phyloP scores from a whole-genome alignment of 2,113 vertebrate species.

The Thermophis baileyi region DNA sequence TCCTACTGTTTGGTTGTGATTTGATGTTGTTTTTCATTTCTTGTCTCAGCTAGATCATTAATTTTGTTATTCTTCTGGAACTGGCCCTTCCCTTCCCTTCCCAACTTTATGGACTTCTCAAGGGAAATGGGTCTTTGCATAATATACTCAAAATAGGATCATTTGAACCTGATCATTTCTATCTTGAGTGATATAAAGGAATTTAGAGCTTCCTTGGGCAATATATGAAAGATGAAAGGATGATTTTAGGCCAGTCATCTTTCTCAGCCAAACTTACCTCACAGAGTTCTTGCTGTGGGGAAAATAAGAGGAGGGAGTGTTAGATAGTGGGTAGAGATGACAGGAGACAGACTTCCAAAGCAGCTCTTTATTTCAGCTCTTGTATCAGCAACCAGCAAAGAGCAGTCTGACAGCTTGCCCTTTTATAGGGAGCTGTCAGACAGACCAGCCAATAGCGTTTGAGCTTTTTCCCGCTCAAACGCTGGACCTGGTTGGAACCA shows the following conservation, averaged over 20 bases:
- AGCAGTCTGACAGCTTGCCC: no score
- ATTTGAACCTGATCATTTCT: not conserved
- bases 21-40: not conserved
- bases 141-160: not conserved
- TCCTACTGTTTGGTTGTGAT: not conserved
- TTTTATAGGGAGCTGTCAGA: no score
- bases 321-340: no score
- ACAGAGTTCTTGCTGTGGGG: not conserved
- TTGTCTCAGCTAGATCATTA: not conserved
- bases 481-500: no score
- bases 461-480: no score
- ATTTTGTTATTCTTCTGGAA: not conserved
- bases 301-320: not conserved
- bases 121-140: not conserved
- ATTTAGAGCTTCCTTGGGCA: not conserved
- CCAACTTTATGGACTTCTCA: not conserved
- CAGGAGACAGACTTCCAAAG: no score
- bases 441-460: no score
- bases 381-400: no score
- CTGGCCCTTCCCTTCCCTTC: not conserved
- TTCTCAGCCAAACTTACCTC: not conserved
- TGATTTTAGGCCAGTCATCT: not conserved
- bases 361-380: no score
- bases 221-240: not conserved
- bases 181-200: not conserved